phyloP scores from a whole-genome alignment of 1,140 invertebrate genomes.

The Capitella teleta region DNA sequence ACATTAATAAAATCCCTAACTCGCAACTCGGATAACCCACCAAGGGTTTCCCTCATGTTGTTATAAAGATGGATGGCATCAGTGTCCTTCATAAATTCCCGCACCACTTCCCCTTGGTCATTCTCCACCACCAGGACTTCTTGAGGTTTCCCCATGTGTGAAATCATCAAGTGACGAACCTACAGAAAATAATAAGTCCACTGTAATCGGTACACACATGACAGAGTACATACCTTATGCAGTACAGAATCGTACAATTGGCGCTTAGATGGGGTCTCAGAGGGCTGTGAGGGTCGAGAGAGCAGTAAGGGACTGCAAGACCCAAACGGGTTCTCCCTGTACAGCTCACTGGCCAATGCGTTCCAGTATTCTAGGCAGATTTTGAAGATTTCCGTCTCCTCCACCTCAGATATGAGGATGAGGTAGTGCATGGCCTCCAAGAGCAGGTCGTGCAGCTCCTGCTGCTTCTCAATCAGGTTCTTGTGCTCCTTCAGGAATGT shows the following conservation, averaged over 20 bases:
- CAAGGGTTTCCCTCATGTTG: conserved; percentile 96
- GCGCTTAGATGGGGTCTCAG: conserved; percentile 28
- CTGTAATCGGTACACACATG: neutral
- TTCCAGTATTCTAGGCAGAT: conserved; percentile 99
- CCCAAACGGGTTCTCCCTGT: conserved; percentile 51
- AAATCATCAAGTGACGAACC: conserved; percentile 97
- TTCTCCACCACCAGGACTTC: conserved; percentile 99
- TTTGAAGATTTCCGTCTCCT: conserved; percentile 99
- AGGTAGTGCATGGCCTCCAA: conserved; percentile 73
- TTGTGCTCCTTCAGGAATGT: conserved; percentile 95
- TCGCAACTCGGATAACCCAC: conserved; percentile 17
- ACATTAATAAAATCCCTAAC: neutral
- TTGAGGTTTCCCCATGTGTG: conserved; percentile 98
- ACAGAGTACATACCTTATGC: conserved; percentile 22
- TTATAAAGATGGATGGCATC: conserved; percentile 99
- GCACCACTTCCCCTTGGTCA: conserved; percentile 98
- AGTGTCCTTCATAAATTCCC: conserved; percentile 99
- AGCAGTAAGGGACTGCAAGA: neutral
- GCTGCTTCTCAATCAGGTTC: conserved; percentile 55
- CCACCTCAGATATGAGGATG: conserved; percentile 93
- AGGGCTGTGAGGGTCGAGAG: neutral
- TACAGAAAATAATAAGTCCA: conserved; percentile 17
- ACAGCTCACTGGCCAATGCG: conserved; percentile 77
- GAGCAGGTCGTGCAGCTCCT: conserved; percentile 26
- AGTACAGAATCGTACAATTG: conserved; percentile 36